Percentiles rank a stretch among this genome's conserved stretches.
phyloP scores from a whole-genome alignment of 2,797 vertebrate genomes.

The Salmo trutta region DNA sequence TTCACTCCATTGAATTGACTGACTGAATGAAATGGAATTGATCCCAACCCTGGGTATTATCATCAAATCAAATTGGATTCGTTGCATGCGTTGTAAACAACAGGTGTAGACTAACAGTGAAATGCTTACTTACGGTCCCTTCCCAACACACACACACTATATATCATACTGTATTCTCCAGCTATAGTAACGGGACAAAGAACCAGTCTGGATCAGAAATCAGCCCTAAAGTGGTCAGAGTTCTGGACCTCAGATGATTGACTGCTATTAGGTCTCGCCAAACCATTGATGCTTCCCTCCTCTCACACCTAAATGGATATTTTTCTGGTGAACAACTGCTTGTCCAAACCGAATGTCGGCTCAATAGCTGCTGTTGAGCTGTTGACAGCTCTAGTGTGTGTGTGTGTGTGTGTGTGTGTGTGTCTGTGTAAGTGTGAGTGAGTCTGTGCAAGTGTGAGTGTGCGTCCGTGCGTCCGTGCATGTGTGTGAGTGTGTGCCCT shows the following conservation, averaged over 20 bases:
- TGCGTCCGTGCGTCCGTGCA: not conserved
- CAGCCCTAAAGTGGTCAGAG: not conserved
- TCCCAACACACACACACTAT: too few species aligned
- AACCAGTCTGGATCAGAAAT: not conserved
- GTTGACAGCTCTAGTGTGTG: not conserved
- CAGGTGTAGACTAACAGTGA: too few species aligned
- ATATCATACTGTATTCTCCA: too few species aligned
- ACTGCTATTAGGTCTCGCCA: conserved; percentile 60
- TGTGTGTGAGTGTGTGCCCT: not conserved
- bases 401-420: not conserved
- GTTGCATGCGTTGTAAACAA: too few species aligned
- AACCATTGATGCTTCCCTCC: conserved; percentile 32
- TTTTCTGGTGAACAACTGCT: conserved; percentile 49
- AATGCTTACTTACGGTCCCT: too few species aligned
- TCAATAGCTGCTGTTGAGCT: not conserved
- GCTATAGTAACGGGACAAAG: not conserved
- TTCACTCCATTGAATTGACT: too few species aligned
- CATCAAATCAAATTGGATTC: too few species aligned
- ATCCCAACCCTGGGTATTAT: not conserved
- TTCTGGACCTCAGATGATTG: conserved; percentile 52
- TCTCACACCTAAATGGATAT: conserved; percentile 59
- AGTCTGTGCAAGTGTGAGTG: conserved; percentile 3
- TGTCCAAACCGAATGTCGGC: conserved; percentile 40
- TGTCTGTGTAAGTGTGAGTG: not conserved
- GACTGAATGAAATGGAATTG: not conserved